Percentiles rank a stretch among this genome's conserved stretches.
Conservation (phyloP, 2,113 vertebrate species). For the Terrapene triunguis region DNA sequence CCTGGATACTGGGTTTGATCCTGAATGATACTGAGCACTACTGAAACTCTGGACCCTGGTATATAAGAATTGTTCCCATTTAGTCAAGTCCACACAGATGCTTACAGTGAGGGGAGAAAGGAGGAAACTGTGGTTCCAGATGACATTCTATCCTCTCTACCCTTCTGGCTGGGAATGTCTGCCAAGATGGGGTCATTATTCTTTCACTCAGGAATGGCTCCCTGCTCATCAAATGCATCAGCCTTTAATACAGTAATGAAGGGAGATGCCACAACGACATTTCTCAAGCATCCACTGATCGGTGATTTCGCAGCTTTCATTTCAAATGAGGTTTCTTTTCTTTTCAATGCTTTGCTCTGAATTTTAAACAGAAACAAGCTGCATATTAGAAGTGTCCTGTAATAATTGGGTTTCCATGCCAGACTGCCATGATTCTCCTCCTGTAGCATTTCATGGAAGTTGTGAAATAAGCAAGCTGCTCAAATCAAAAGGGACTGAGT, state of each 20-base stretch:
- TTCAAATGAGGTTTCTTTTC: background rate
- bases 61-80: background rate
- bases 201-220: background rate
- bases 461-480: background rate
- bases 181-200: background rate
- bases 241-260: background rate
- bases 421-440: too few species aligned
- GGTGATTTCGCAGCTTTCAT: background rate
- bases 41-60: background rate
- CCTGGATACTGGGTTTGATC: background rate
- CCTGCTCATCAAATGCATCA: background rate
- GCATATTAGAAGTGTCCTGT: background rate
- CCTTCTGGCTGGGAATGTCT: background rate
- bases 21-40: background rate
- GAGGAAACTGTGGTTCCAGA: background rate
- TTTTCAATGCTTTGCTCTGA: rapidly evolving
- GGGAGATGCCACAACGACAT: background rate
- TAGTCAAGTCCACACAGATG: background rate
- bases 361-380: background rate
- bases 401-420: rapidly evolving
- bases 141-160: background rate
- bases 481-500: background rate
- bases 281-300: background rate
- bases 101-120: background rate
- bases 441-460: background rate